Evolutionary conservation across 2,888 invertebrate genomes (phyloP), one percentile per base, ranked within the genome.

Genomic region (Xylophagus ater): DNA sequence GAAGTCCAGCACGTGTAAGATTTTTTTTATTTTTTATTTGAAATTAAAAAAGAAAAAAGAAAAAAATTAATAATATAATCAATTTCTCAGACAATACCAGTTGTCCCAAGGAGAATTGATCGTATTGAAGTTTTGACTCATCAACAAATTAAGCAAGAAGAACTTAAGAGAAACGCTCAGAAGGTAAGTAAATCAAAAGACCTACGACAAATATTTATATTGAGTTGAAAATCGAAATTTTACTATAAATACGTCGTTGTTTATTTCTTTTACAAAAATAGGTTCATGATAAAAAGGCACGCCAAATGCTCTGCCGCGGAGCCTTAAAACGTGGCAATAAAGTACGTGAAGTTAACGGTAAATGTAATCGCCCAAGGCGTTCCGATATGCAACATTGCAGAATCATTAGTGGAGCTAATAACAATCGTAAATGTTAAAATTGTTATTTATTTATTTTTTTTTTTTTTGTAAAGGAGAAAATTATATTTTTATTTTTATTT

Each of bases 371-470:
- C 34, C 69, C 68, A 67, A 42, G 72, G 34, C 71, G 73, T 47
- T 65, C 70, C 44, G 73, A 73, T 48, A 54, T 58, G 54, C 69
- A 68, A 50, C 66, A 69, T 51, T 68, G 68, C 55, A 66, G 65
- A 50, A 57, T 68, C 50, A 64, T 68, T 52, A 73, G 72, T 51
- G 69, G 73, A 47, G 72, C 69, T 51, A 75, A 73, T 61, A 74
- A 74, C 59, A 74, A 74, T 55, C 72, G 75, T 59, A 74, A 73
- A 66, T 71, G 72, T 66, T 72, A 64, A 62, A 56, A n/a, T n/a
- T n/a, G n/a, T n/a, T n/a, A n/a, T n/a, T n/a, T n/a, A n/a, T n/a
- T n/a, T n/a, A n/a, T n/a, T n/a, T n/a, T n/a, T n/a, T n/a, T n/a
- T n/a, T n/a, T n/a, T n/a, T n/a, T n/a, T n/a, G n/a, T n/a, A n/a